Evolutionary conservation across 2,797 vertebrate genomes (phyloP).

Genomic region (Arctocebus calabarensis): DNA sequence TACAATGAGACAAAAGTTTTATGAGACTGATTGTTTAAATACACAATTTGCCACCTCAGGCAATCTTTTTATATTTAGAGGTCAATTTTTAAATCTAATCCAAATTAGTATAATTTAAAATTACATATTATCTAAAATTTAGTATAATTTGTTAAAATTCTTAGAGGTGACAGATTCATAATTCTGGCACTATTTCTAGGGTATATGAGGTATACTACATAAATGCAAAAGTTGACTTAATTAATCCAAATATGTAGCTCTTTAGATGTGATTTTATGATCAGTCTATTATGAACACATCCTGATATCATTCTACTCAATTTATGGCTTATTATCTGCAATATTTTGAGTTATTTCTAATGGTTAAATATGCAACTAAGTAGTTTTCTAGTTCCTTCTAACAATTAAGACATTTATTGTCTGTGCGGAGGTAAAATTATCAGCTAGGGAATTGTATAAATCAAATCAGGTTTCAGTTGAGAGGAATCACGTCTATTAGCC

Average conservation of each 20-base stretch:
- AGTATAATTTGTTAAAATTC: constrained; percentile 47
- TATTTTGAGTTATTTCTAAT: constrained; percentile 7
- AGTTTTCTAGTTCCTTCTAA: neutral
- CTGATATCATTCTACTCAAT: neutral
- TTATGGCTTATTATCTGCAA: neutral
- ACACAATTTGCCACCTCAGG: neutral
- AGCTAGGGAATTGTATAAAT: neutral
- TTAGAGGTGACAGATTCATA: neutral
- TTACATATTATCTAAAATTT: constrained; percentile 15
- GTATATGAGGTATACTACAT: neutral
- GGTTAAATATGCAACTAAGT: neutral
- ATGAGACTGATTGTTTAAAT: neutral
- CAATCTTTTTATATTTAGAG: neutral
- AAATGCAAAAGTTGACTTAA: constrained; percentile 23
- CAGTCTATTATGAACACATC: neutral
- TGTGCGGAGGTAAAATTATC: neutral
- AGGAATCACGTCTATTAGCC: neutral
- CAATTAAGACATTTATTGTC: neutral
- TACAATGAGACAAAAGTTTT: neutral
- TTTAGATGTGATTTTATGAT: constrained; percentile 31
- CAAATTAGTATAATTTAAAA: neutral
- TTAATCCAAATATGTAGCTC: neutral
- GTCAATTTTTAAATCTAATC: neutral
- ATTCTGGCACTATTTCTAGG: constrained; percentile 9
- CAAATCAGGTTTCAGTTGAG: neutral